phyloP scores from a whole-genome alignment of 2,888 invertebrate genomes.

The Leptinotarsa juncta region DNA sequence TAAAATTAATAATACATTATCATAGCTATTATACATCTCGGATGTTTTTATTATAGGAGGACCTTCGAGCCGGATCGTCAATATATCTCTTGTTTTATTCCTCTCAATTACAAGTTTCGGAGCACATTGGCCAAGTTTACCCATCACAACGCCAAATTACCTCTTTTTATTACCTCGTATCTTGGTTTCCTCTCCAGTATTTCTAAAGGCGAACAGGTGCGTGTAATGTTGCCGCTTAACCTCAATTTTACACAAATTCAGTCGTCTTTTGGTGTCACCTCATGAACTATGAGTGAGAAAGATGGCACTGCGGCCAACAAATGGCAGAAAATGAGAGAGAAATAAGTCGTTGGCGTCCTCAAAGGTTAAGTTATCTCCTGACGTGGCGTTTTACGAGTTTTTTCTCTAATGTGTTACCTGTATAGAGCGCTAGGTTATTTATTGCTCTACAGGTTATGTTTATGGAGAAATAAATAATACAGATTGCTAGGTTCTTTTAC shows the following conservation, averaged over 20 bases:
- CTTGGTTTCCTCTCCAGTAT: constrained; percentile 31
- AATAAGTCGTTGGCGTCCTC: constrained; percentile 42
- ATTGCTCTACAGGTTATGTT: constrained; percentile 51
- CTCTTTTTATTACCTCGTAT: constrained; percentile 36
- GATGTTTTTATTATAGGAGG: background rate
- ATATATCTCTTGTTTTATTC: constrained; percentile 31
- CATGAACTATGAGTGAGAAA: constrained; percentile 39
- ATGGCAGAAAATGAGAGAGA: constrained; percentile 38
- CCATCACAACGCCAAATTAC: constrained; percentile 28
- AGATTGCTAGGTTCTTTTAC: constrained; percentile 46
- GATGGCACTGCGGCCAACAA: constrained; percentile 20
- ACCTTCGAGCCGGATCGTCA: constrained; percentile 21
- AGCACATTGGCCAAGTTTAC: constrained; percentile 32
- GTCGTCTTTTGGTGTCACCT: constrained; percentile 53
- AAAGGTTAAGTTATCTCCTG: constrained; percentile 30
- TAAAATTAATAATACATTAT: background rate
- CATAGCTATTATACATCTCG: background rate
- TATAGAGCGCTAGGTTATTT: constrained; percentile 48
- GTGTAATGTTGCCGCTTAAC: constrained; percentile 55
- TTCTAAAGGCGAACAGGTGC: constrained; percentile 50
- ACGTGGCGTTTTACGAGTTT: constrained; percentile 36
- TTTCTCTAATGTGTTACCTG: constrained; percentile 47
- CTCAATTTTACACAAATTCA: constrained; percentile 61
- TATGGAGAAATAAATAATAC: constrained; percentile 53
- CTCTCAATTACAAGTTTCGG: constrained; percentile 24